These are phyloP conservation scores for Caenorhabditis angaria DNA, from an alignment of 2,888 invertebrate species.

Conservation along the genomic window DNA sequence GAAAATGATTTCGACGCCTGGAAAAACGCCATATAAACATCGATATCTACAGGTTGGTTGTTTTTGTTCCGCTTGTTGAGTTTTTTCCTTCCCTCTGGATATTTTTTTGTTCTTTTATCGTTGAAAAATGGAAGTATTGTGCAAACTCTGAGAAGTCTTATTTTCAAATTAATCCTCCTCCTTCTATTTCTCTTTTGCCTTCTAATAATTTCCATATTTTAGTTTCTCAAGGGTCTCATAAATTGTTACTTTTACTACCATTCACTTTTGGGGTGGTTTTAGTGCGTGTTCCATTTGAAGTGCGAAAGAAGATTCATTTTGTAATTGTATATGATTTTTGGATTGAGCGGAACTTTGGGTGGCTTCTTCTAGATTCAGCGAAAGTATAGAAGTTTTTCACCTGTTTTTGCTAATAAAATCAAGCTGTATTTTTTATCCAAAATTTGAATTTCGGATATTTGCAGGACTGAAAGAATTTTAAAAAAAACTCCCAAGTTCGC, in stretches of 20 bases:
- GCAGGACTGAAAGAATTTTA: too few species aligned
- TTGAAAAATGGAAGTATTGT: too few species aligned
- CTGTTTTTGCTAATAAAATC: too few species aligned
- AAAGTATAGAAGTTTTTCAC: too few species aligned
- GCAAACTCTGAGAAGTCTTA: slow-evolving; percentile 1
- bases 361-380: too few species aligned
- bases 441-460: not conserved
- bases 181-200: not conserved
- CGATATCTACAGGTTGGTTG: not conserved
- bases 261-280: not conserved
- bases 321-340: too few species aligned
- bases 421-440: too few species aligned
- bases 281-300: not conserved
- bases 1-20: not conserved
- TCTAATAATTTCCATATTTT: not conserved
- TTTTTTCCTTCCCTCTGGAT: too few species aligned
- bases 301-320: too few species aligned
- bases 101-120: too few species aligned
- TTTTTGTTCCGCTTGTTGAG: not conserved
- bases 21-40: not conserved
- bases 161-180: not conserved
- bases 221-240: not conserved
- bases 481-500: too few species aligned
- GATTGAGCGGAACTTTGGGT: too few species aligned
- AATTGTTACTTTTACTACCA: not conserved